A percentile compares a stretch with the other conserved stretches of the same genome.
Evolutionary conservation across 2,113 vertebrate species (phyloP).

Genomic region (Dromaius novaehollandiae): DNA sequence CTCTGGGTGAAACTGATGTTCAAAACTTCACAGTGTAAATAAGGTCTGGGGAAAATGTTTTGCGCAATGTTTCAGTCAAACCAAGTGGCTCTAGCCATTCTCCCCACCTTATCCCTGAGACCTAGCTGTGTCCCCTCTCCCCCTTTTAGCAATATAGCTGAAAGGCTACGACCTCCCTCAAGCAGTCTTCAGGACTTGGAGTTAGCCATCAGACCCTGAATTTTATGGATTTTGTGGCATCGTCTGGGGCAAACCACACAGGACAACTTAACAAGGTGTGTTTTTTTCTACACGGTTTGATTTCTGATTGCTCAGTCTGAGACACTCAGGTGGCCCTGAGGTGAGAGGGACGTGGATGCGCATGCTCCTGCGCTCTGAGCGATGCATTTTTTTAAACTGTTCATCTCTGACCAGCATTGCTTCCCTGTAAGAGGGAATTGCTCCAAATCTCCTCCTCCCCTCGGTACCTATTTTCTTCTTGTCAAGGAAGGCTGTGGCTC

Average conservation of each 20-base stretch:
- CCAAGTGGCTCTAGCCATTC: not conserved
- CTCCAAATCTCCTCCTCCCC: not conserved
- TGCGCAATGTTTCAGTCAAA: not conserved
- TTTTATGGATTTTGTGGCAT: not conserved
- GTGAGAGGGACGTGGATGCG: not conserved
- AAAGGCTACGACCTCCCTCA: not conserved
- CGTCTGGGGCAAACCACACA: not conserved
- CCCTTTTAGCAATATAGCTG: not conserved
- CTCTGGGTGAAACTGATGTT: constrained; percentile 48
- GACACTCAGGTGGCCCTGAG: not conserved
- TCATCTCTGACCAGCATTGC: not conserved
- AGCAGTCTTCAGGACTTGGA: not conserved
- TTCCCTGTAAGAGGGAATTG: not conserved
- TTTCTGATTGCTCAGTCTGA: not conserved
- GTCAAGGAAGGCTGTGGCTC: not conserved
- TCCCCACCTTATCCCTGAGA: not conserved
- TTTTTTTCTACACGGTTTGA: not conserved
- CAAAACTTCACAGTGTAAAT: constrained; percentile 45
- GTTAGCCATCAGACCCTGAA: not conserved
- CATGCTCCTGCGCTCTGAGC: accelerated
- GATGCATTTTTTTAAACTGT: not conserved
- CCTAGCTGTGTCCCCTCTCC: not conserved
- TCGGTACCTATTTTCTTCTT: not conserved
- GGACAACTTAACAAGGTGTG: accelerated
- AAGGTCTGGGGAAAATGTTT: constrained; percentile 40